phyloP scores from a whole-genome alignment of 2,797 vertebrate species.

The Diplodus sargus region DNA sequence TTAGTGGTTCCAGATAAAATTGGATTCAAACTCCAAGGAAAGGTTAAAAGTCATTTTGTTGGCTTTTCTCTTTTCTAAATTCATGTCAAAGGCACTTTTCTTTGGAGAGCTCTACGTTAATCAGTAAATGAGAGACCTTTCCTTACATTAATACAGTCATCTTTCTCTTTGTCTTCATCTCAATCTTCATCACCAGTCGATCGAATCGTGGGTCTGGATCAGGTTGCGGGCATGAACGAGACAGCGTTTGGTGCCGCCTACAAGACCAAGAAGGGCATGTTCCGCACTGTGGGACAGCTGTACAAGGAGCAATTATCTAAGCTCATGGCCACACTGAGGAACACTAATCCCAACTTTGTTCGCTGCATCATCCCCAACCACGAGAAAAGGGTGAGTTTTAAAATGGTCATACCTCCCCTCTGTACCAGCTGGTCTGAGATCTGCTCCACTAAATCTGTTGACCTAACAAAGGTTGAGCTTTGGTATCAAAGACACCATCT shows the following conservation, averaged over 20 bases:
- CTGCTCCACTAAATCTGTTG: not conserved
- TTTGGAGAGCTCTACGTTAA: not conserved
- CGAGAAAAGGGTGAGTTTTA: constrained; percentile 90
- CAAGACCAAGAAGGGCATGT: constrained; percentile 99
- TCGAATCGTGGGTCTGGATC: constrained; percentile 97
- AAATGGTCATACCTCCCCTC: not conserved
- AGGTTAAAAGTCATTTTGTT: not conserved
- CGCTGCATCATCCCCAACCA: constrained; percentile 99
- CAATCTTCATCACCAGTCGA: constrained; percentile 86
- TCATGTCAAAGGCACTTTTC: constrained; percentile 3
- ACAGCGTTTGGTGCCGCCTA: constrained; percentile 95
- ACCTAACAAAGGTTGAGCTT: not conserved
- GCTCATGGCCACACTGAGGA: constrained; percentile 97
- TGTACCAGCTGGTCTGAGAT: not conserved
- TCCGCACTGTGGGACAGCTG: constrained; percentile 95
- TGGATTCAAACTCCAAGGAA: constrained; percentile 24
- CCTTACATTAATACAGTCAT: not conserved
- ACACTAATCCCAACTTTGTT: constrained; percentile 99
- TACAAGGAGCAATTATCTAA: constrained; percentile 98
- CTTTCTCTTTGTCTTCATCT: not conserved
- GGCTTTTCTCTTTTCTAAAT: constrained; percentile 41
- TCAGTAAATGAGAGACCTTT: not conserved
- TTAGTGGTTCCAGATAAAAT: constrained; percentile 11
- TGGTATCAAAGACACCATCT: no score
- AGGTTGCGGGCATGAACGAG: constrained; percentile 97